These are phyloP conservation scores for Chiloscyllium plagiosum DNA, from an alignment of 2,113 vertebrate species.

Conservation along the genomic window DNA sequence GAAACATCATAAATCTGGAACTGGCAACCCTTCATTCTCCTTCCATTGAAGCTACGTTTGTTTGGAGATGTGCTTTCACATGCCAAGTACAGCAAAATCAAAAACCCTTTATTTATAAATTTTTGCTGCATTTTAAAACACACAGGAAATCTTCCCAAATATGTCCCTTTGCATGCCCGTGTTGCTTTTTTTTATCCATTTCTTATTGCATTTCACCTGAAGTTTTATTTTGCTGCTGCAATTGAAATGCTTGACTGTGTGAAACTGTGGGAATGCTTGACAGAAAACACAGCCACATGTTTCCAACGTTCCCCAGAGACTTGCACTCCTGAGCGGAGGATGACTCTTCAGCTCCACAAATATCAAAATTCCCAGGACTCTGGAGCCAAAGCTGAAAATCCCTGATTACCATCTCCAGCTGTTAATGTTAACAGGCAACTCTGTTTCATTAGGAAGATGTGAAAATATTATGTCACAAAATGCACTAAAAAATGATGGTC, in stretches of 20 bases:
- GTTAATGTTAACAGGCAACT: neutral
- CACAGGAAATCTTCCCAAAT: neutral
- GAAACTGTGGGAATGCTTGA: neutral
- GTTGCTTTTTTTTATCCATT: neutral
- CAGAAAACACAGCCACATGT: neutral
- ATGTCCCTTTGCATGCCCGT: neutral
- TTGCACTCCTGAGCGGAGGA: neutral
- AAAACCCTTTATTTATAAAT: neutral
- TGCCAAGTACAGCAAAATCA: neutral
- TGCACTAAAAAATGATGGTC: neutral
- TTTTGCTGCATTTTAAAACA: neutral
- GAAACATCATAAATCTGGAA: neutral
- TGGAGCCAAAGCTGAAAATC: neutral
- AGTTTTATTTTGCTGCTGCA: neutral
- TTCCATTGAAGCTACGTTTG: neutral
- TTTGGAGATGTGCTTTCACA: neutral
- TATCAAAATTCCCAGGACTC: neutral
- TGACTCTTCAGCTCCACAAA: constrained; percentile 13
- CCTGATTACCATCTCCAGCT: neutral
- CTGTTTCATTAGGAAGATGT: neutral
- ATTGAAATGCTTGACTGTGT: neutral
- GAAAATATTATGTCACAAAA: neutral
- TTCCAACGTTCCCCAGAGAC: neutral
- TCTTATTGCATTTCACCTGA: neutral
- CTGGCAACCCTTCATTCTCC: neutral